Conservation (phyloP, 1,140 invertebrate genomes). For the Drosophila lacteicornis region DNA sequence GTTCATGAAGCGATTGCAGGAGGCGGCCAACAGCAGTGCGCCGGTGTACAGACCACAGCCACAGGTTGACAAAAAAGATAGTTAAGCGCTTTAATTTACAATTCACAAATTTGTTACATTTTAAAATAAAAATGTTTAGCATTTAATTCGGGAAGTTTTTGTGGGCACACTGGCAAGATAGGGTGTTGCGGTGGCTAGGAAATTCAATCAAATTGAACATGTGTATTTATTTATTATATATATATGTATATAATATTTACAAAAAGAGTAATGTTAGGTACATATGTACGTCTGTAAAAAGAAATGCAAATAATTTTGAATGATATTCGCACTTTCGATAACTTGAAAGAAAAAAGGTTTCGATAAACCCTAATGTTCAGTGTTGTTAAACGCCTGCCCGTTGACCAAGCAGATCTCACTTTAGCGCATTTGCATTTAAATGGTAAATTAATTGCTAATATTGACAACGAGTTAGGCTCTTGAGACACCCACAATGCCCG, state of each 20-base stretch:
- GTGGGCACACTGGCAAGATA: neutral
- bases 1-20: slow-evolving; percentile 74
- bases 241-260: no score
- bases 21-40: slow-evolving; percentile 54
- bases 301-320: no score
- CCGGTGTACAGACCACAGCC: slow-evolving; percentile 51
- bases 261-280: no score
- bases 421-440: slow-evolving; percentile 30
- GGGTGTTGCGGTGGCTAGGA: no score
- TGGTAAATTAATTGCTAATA: slow-evolving; percentile 6
- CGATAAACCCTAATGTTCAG: neutral
- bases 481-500: slow-evolving; percentile 30
- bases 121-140: slow-evolving; percentile 35
- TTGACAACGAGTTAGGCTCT: neutral
- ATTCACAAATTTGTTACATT: slow-evolving; percentile 34
- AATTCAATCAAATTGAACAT: neutral
- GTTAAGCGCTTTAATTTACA: slow-evolving; percentile 19
- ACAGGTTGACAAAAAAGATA: slow-evolving; percentile 53
- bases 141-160: slow-evolving; percentile 9
- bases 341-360: neutral
- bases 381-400: neutral
- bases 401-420: neutral
- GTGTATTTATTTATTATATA: no score
- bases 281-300: no score
- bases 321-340: neutral